Evolutionary conservation across 1,140 invertebrate genomes (phyloP).

Genomic region (Cotesia chilonis): DNA sequence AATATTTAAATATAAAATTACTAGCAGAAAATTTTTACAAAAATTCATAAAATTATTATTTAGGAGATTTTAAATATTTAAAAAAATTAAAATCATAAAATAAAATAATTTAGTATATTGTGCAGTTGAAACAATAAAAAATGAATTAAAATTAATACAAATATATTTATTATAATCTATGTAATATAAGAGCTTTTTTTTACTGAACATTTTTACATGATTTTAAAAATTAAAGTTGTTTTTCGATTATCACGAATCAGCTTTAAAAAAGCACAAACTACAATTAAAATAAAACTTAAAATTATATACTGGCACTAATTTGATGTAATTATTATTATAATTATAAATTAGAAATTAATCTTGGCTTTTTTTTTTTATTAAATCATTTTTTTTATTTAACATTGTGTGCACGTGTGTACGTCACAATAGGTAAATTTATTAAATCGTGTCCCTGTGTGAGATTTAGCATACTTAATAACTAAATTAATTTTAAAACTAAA

Average conservation of each 20-base stretch:
- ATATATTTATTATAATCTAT: constrained; percentile 51
- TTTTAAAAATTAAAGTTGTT: constrained; percentile 35
- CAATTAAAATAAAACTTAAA: constrained; percentile 19
- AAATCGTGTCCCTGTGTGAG: no score
- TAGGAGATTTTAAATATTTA: no score
- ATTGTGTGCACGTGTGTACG: constrained; percentile 6
- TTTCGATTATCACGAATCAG: constrained; percentile 40
- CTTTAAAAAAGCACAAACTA: constrained; percentile 39
- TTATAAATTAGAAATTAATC: no score
- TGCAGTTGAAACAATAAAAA: constrained; percentile 52
- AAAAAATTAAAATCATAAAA: not conserved
- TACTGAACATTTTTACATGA: constrained; percentile 45
- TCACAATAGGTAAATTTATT: not conserved
- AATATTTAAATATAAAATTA: no score
- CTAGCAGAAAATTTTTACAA: no score
- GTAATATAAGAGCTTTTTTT: constrained; percentile 49
- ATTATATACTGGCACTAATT: not conserved
- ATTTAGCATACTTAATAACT: no score
- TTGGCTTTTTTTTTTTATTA: not conserved
- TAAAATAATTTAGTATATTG: constrained; percentile 46
- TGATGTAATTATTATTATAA: not conserved
- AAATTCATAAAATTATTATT: no score
- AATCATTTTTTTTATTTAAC: constrained; percentile 11
- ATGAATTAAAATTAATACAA: constrained; percentile 53
- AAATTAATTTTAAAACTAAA: no score